Evolutionary conservation across 35 echinoderm and acorn worm genomes (phyloP).

Genomic region (Apostichopus parvimensis): DNA sequence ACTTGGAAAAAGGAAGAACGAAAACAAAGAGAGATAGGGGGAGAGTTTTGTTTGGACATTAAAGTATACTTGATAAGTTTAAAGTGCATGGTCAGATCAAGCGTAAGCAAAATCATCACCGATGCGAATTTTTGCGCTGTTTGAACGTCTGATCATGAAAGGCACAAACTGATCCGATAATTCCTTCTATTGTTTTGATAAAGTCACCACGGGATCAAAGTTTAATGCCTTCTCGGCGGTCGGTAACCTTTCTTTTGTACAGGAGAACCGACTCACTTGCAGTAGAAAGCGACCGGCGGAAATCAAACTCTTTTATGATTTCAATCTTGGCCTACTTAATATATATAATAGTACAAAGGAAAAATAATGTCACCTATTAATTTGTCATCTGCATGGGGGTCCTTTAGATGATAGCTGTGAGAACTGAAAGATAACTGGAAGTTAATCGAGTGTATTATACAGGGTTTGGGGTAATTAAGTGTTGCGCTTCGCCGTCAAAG

Average conservation of each 20-base stretch:
- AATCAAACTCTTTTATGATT: neutral
- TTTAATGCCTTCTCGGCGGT: neutral
- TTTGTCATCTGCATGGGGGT: too few species aligned
- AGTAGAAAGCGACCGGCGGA: neutral
- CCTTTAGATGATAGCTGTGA: too few species aligned
- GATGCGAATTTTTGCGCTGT: neutral
- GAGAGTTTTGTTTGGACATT: too few species aligned
- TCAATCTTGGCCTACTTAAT: neutral
- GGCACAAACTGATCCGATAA: neutral
- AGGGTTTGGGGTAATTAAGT: too few species aligned
- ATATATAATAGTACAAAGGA: neutral
- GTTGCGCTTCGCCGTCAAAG: too few species aligned
- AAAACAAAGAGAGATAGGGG: too few species aligned
- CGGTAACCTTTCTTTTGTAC: neutral
- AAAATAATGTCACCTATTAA: neutral
- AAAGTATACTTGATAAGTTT: too few species aligned
- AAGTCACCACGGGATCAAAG: neutral
- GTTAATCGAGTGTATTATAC: too few species aligned
- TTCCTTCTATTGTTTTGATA: neutral
- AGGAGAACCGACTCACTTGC: neutral
- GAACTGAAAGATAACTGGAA: too few species aligned
- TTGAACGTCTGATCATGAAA: neutral
- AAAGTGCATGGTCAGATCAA: neutral
- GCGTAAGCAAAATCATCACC: neutral
- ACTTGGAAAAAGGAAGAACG: neutral